Base-by-base conservation (phyloP, 1,140 invertebrate species). In the Glossosoma conforme region DNA sequence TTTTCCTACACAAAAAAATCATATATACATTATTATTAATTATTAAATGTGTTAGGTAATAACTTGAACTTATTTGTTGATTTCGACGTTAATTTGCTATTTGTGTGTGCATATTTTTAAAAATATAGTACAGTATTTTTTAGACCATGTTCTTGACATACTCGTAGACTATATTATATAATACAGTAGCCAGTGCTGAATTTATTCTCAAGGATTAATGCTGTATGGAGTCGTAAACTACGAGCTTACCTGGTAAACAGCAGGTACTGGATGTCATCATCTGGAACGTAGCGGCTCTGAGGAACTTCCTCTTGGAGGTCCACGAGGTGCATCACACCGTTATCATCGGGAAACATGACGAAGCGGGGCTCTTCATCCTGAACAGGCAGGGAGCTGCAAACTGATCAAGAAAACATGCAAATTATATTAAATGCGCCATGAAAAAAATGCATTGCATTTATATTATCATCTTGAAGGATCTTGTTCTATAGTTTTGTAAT, bases 301-400 rank as follows among this genome's bases (percentile, higher is more conserved):
- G 45, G 44, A 36, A 24, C 21, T 8, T 46, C 32, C 20, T 46
- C 60, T 20, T 68, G 61, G 1, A 68, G 47, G 45, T 70, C 68
- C 5, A 68, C 62, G 6, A 10, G 30, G 28, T 67, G 63, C 52
- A 62, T 47, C 25, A 48, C 18, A 13, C 64, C 65, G 25, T 67
- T 60, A 8, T 53, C 63, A 42, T 56, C 66, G 0, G 62, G 57
- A 18, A 66, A 59, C 19, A 64, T 44, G 5, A 67, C 53, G 30
- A 54, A 67, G 2, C 63, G 56, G 1, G 54, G 49, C 42, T 11
- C 15, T 41, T 40, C 28, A 20, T 37, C 28, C 17, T 32, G 11
- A n/a, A 13, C 32, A 13, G 4, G n/a, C 11, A 13, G 3, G 3
- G 32, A 33, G 11, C n/a, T 15, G 11, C 4, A 11, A 33, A 3